Base-by-base conservation (phyloP, 2,113 vertebrate genomes). In the Tragulus kanchil region DNA sequence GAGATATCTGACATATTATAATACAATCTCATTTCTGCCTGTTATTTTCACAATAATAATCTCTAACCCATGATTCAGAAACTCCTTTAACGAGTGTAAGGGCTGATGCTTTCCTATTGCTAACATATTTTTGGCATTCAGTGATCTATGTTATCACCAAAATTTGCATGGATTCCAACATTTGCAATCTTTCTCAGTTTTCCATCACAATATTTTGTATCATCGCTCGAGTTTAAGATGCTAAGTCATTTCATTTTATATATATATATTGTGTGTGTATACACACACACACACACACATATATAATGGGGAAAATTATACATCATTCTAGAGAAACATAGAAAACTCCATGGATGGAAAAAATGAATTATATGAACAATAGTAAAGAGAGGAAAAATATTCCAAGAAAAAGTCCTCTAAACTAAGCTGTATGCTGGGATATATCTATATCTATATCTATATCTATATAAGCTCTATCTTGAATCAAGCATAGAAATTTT, bases 391-490 rank as follows among this genome's bases (percentile, higher is more conserved):
- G 5, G 19, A 42, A 42, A 93, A 85, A 4, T 31, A 52, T 64
- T 79, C 12, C 8, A 64, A 69, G n/a, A 77, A 58, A 54, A 88
- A 19, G 42, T 4, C 0, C n/a, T 36, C 36, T 36, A 36, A 81
- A 56, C 7, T 1, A 67, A 11, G 2, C 1, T 67, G 1, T 11
- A 25, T 16, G 4, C 0, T 19, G 15, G 11, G 11, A 28, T 77
- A 36, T 67, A 16, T 19, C 36, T 11, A 19, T 6, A 69, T 21
- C 8, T 15, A 31, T 5, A n/a, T 23, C 21, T 23, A 11, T 45
- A 6, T 26, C 8, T 75, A 50, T 28, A 23, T 3, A 65, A 3
- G 1, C 1, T 45, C 0, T 11, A 21, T 25, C 6, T 2, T 19
- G 19, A 31, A 36, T 6, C 8, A 67, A 83, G 4, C 9, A 25